Evolutionary conservation across 2,113 vertebrate species (phyloP), one percentile per base, ranked within the genome.

Genomic region (Columba livia): DNA sequence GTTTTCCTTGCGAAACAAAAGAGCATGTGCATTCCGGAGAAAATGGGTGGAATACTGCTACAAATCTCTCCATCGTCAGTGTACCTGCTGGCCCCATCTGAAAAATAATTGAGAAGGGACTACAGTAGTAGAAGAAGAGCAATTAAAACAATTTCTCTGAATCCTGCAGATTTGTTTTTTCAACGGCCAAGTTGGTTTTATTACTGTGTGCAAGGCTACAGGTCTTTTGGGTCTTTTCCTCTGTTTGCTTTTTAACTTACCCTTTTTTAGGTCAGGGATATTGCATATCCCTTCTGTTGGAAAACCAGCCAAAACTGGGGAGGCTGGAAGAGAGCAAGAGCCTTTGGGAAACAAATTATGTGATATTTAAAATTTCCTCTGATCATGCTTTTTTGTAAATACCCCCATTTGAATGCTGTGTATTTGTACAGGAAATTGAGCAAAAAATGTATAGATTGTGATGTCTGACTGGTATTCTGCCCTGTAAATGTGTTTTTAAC

Each of bases 391-490:
- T 98, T 98, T 98, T 99, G 99, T 99, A 99, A 98, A 99, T 99
- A 99, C 74, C 97, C 86, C 98, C 97, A 98, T 98, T 98, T 99
- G 98, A 99, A 99, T 99, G 99, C 98, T 99, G 98, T 98, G 98
- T 99, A 99, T 99, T 99, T 99, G 98, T 98, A 98, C 98, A 99
- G 98, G 98, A 99, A 98, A 98, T 98, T 98, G 98, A 98, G 99
- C 98, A 98, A 99, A 98, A 99, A 98, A 99, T 99, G 98, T 98
- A 99, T 99, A 99, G 99, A 99, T 98, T 97, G 98, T 99, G 99
- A 98, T 96, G 98, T 99, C 98, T 98, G 98, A 98, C 98, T 98
- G 98, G 98, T 99, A 98, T 98, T 99, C 98, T 98, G 98, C 98
- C 98, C 98, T 99, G 98, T 99, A 98, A 99, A 99, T 98, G 98